phyloP scores from a whole-genome alignment of 1,140 invertebrate genomes.

The Lordiphosa clarofinis region DNA sequence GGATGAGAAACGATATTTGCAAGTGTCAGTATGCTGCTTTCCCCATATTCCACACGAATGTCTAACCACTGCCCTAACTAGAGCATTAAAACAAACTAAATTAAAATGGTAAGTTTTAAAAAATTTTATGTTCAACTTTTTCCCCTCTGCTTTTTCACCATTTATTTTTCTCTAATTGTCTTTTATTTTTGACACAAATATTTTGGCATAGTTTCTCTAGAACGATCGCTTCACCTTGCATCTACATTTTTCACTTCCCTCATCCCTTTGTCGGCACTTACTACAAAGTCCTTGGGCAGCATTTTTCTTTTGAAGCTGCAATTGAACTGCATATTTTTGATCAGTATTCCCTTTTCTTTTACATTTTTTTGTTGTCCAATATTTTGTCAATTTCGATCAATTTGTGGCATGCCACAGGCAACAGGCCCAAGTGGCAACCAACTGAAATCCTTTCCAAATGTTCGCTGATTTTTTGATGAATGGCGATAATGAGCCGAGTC shows the following conservation, averaged over 20 bases:
- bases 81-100: too few species aligned
- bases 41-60: too few species aligned
- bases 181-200: too few species aligned
- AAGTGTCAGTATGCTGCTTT: too few species aligned
- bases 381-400: conserved; percentile 78
- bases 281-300: conserved; percentile 61
- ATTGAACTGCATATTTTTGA: conserved; percentile 71
- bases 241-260: conserved; percentile 9
- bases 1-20: too few species aligned
- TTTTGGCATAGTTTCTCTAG: neutral
- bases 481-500: conserved; percentile 64
- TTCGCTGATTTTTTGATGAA: conserved; percentile 58
- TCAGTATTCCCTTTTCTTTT: conserved; percentile 14
- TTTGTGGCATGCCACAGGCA: conserved; percentile 69
- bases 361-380: conserved; percentile 40
- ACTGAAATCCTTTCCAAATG: conserved; percentile 61
- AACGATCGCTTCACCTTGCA: conserved; percentile 4
- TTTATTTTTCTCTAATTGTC: too few species aligned
- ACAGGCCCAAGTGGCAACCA: conserved; percentile 5
- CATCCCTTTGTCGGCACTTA: conserved; percentile 66
- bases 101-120: too few species aligned
- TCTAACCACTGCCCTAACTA: too few species aligned
- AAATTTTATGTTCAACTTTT: too few species aligned
- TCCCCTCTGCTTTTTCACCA: too few species aligned
- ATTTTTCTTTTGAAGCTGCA: conserved; percentile 61